phyloP scores from a whole-genome alignment of 2,113 vertebrate genomes.

The Oryzias celebensis region DNA sequence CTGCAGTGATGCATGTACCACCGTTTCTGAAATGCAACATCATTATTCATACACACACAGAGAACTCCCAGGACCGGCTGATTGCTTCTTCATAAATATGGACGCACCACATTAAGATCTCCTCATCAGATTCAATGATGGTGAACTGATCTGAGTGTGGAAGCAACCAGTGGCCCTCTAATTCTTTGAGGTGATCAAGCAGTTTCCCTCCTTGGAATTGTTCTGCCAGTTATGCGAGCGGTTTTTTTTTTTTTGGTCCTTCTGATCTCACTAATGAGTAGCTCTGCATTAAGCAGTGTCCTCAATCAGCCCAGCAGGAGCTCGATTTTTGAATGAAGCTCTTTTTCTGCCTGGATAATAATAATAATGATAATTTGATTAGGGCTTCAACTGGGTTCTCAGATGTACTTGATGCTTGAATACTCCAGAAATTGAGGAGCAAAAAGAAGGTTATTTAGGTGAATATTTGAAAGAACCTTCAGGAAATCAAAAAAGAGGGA shows the following conservation, averaged over 20 bases:
- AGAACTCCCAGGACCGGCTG: conserved; percentile 13
- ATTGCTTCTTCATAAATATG: conserved; percentile 28
- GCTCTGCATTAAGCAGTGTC: conserved; percentile 6
- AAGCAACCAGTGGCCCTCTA: conserved; percentile 20
- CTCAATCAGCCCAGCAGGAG: conserved; percentile 9
- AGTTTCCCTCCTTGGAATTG: conserved; percentile 12
- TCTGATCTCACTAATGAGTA: conserved; percentile 20
- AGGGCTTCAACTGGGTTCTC: not conserved
- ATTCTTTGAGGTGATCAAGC: not conserved
- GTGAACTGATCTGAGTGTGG: not conserved
- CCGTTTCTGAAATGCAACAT: conserved; percentile 8
- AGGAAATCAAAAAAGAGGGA: not conserved
- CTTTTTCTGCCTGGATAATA: not conserved
- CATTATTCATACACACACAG: conserved; percentile 37
- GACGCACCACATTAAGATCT: not conserved
- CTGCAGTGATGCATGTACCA: not conserved
- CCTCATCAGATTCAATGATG: not conserved
- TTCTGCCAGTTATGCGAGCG: conserved; percentile 5
- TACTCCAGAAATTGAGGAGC: too few species aligned
- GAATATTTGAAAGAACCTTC: too few species aligned
- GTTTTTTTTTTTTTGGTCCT: not conserved
- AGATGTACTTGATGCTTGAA: too few species aligned
- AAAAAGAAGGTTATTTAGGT: too few species aligned
- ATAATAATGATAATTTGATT: not conserved
- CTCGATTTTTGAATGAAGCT: conserved; percentile 9